These are phyloP conservation scores for Arnoldichthys spilopterus DNA, from an alignment of 2,797 vertebrate species.

Conservation along the genomic window DNA sequence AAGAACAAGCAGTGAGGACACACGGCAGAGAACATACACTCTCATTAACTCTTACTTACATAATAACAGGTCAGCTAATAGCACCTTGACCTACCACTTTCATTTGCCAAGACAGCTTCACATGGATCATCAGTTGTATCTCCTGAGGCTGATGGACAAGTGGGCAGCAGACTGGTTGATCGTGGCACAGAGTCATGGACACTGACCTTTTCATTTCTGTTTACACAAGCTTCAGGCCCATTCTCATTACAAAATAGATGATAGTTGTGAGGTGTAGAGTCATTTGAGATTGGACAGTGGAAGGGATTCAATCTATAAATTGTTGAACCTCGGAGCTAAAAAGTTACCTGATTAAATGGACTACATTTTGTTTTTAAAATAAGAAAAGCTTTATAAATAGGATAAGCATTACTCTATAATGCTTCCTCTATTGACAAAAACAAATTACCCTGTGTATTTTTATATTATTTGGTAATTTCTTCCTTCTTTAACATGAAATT, in stretches of 20 bases:
- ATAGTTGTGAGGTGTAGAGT: not conserved
- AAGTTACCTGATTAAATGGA: not conserved
- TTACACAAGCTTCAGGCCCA: constrained; percentile 26
- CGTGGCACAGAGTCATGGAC: constrained; percentile 29
- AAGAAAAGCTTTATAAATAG: too few relatives aligned
- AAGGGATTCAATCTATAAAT: not conserved
- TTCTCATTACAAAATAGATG: constrained; percentile 21
- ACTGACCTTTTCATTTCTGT: constrained; percentile 40
- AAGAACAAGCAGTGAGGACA: not conserved
- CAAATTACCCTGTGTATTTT: not conserved
- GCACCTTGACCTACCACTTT: constrained; percentile 74
- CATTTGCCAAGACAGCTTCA: constrained; percentile 69
- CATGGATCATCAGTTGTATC: constrained; percentile 56
- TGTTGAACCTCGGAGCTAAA: not conserved
- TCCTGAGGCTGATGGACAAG: constrained; percentile 43
- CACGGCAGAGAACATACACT: not conserved
- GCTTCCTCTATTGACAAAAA: not conserved
- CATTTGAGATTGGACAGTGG: not conserved
- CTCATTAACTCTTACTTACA: constrained; percentile 62
- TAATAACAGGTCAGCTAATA: constrained; percentile 63
- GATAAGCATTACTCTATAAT: not conserved
- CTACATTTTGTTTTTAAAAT: not conserved
- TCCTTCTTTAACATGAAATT: not conserved
- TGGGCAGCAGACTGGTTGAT: constrained; percentile 22
- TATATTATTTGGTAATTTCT: not conserved